Conservation (phyloP, 2,888 invertebrate species). For the Spisula subtruncata region DNA sequence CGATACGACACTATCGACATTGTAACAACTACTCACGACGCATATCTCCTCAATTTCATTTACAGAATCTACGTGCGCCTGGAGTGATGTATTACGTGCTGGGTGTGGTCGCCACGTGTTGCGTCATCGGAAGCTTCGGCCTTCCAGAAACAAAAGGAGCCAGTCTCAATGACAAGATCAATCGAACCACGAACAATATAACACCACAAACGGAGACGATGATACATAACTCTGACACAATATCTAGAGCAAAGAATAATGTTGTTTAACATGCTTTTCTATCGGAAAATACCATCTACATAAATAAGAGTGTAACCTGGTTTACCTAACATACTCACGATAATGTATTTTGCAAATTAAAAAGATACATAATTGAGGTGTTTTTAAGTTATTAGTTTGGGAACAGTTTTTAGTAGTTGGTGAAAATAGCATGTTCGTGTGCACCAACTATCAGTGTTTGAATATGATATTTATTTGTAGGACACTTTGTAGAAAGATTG, state of each 20-base stretch:
- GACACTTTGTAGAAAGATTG: no score
- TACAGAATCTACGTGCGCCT: slow-evolving; percentile 16
- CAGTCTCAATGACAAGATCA: slow-evolving; percentile 23
- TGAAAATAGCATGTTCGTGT: no score
- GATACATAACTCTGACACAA: neutral
- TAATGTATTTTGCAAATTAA: no score
- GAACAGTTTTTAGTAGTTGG: no score
- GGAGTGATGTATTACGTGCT: slow-evolving; percentile 30
- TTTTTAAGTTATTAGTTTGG: no score
- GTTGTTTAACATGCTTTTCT: neutral
- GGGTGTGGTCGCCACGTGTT: neutral
- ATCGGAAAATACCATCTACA: no score
- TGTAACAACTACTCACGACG: neutral
- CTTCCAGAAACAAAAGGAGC: slow-evolving; percentile 30
- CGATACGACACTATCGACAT: no score
- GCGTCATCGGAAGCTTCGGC: slow-evolving; percentile 5
- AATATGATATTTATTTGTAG: no score
- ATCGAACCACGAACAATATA: neutral
- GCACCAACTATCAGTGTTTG: no score
- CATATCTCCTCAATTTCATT: neutral
- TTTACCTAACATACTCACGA: no score
- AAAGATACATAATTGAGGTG: no score
- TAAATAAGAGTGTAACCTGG: no score
- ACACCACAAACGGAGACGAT: neutral
- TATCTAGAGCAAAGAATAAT: neutral